Evolutionary conservation across 2,888 invertebrate species (phyloP), one percentile per base, ranked within the genome.

Genomic region (Augochlorella aurata): DNA sequence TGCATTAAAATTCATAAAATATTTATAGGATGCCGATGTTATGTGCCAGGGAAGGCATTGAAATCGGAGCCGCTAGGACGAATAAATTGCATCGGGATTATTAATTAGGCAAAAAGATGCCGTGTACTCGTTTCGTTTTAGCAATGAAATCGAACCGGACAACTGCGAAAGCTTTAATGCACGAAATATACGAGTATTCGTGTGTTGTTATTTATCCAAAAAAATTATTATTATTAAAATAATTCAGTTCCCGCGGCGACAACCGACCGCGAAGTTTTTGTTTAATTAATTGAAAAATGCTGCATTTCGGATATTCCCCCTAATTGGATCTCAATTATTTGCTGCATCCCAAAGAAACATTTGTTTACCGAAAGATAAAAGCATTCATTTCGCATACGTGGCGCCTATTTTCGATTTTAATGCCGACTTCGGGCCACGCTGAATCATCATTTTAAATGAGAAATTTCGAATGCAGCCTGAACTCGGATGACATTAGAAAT

Each of bases 41-140:
- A 38, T 24, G 66, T 65, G 63, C 80, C 77, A 44, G 67, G 80
- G 86, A 84, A 83, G 74, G 82, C 82, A 82, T 86, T 83, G 79
- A 87, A 88, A 89, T 82, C 80, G 77, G 71, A 68, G 82, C 74
- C 66, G 78, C 68, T 50, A 50, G 67, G 74, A 71, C 72, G 54
- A 24, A 50, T 47, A 67, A 83, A 88, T 74, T 82, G 82, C 76
- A 79, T 75, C 12, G 69, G 69, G 76, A 71, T 86, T 87, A 85
- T 89, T 85, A 88, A 90, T 89, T 84, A 87, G 76, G 76, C 67
- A 82, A 70, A 81, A 85, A 82, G 61, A 74, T 77, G 77, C 29
- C 52, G 24, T 38, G 79, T 69, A 74, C 70, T 5, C 68, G 54
- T 74, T 83, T 77, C 16, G 24, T 65, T 72, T 72, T 54, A 50